Conservation (phyloP, 1,140 invertebrate genomes). For the Teleopsis dalmanni region DNA sequence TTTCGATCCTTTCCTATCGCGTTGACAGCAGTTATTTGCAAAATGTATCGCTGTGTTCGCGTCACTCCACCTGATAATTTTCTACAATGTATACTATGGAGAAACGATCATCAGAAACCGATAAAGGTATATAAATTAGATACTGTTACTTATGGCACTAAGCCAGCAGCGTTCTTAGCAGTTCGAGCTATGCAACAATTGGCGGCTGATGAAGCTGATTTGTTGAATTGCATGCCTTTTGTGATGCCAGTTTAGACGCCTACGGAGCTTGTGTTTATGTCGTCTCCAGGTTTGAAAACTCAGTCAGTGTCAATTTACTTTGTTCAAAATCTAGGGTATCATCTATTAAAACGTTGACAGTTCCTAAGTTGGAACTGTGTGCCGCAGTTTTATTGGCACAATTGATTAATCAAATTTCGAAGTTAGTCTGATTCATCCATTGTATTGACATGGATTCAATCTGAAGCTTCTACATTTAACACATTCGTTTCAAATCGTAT, state of each 20-base stretch:
- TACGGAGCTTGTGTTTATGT: constrained; percentile 39
- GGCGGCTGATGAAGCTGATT: no score
- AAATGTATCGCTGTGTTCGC: constrained; percentile 45
- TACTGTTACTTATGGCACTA: no score
- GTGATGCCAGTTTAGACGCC: constrained; percentile 34
- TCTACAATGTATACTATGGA: constrained; percentile 45
- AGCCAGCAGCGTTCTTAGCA: no score
- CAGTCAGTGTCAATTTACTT: constrained; percentile 19
- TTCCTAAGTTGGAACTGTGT: constrained; percentile 29
- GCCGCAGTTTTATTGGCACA: constrained; percentile 18
- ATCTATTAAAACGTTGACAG: constrained; percentile 23
- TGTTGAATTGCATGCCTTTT: constrained; percentile 37
- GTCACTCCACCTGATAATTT: constrained; percentile 30
- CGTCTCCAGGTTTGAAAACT: constrained; percentile 11
- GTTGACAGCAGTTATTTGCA: constrained; percentile 37
- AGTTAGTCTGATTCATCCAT: no score
- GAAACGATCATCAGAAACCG: constrained; percentile 15
- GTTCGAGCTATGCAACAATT: no score
- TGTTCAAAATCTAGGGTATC: constrained; percentile 29
- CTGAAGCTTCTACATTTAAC: no score
- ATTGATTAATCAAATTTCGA: constrained; percentile 13
- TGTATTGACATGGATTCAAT: no score
- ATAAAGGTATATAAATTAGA: constrained; percentile 9
- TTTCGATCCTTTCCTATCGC: constrained; percentile 38
- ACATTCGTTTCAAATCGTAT: constrained; percentile 34